Percentiles rank a stretch among this genome's conserved stretches.
phyloP scores from a whole-genome alignment of 1,140 invertebrate species.

The Zaprionus gabonicus region DNA sequence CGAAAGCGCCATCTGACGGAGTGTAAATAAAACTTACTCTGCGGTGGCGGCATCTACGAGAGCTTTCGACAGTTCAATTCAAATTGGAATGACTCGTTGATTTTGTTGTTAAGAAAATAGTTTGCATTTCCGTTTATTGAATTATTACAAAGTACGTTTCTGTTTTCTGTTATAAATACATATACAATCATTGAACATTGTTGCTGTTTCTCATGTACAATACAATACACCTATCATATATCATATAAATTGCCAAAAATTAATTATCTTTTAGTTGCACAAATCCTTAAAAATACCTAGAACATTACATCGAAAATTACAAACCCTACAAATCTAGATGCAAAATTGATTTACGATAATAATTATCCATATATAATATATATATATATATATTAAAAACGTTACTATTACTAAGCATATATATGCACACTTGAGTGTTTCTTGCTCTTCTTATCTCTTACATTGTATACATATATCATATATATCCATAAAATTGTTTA shows the following conservation, averaged over 20 bases:
- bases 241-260: slow-evolving; percentile 67
- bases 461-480: slow-evolving; percentile 42
- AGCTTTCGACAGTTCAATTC: slow-evolving; percentile 21
- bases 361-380: background rate
- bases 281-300: slow-evolving; percentile 55
- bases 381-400: slow-evolving; percentile 34
- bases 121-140: slow-evolving; percentile 50
- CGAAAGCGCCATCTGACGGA: slow-evolving; percentile 22
- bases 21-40: background rate
- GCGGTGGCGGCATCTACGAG: slow-evolving; percentile 3
- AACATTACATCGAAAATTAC: slow-evolving; percentile 77
- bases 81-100: background rate
- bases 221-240: slow-evolving; percentile 25
- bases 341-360: slow-evolving; percentile 65
- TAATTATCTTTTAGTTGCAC: slow-evolving; percentile 67
- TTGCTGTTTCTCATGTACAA: slow-evolving; percentile 37
- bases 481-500: slow-evolving; percentile 45
- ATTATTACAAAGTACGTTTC: slow-evolving; percentile 43
- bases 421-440: slow-evolving; percentile 36
- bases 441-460: background rate
- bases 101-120: slow-evolving; percentile 49
- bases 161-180: slow-evolving; percentile 32
- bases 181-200: slow-evolving; percentile 52
- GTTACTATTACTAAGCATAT: slow-evolving; percentile 50
- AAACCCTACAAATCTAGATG: slow-evolving; percentile 73